phyloP scores from a whole-genome alignment of 2,797 vertebrate species.

The Myotis planiceps region DNA sequence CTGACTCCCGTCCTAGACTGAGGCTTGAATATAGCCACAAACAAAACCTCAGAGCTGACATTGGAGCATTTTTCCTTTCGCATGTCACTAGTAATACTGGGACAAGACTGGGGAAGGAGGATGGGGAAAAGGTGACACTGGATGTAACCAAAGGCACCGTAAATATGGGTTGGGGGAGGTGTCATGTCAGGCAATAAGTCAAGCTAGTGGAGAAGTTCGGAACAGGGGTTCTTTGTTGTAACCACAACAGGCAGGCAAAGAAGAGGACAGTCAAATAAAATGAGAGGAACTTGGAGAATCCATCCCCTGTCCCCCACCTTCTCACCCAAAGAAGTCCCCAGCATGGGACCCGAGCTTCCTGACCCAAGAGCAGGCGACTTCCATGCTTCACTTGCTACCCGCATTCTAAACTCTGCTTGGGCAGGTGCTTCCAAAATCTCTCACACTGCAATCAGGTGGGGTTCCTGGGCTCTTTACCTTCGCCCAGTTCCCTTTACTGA shows the following conservation, averaged over 20 bases:
- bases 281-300: background rate
- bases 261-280: background rate
- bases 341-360: background rate
- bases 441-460: background rate
- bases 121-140: background rate
- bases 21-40: conserved; percentile 15
- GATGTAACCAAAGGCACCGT: background rate
- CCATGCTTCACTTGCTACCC: background rate
- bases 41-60: conserved; percentile 16
- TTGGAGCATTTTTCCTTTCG: background rate
- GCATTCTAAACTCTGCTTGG: conserved; percentile 15
- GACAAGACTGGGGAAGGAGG: background rate
- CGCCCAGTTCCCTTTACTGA: background rate
- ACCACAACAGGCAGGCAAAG: background rate
- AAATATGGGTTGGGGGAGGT: background rate
- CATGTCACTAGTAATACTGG: background rate
- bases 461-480: background rate
- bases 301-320: background rate
- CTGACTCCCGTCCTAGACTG: background rate
- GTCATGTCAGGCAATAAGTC: background rate
- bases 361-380: background rate
- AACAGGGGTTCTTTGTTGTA: background rate
- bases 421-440: conserved; percentile 1
- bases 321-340: conserved; percentile 21
- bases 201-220: background rate